A percentile compares a stretch with the other conserved stretches of the same genome.
These are phyloP conservation scores for Rafetus swinhoei DNA, from an alignment of 2,113 vertebrate species.

Conservation along the genomic window DNA sequence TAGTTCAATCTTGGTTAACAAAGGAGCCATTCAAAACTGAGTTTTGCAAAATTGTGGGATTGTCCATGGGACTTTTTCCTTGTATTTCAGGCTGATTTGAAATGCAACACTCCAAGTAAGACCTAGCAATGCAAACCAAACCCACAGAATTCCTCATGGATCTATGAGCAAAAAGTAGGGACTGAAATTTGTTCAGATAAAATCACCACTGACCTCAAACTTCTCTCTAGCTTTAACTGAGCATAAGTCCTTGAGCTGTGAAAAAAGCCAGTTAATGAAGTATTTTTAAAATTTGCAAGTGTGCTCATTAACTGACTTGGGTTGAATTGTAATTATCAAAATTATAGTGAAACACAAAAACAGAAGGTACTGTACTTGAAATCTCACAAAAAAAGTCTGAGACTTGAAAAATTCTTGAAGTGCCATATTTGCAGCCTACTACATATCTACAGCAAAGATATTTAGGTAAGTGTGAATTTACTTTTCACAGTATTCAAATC, in stretches of 20 bases:
- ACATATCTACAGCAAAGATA: neutral
- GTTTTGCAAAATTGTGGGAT: constrained; percentile 4
- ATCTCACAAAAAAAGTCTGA: neutral
- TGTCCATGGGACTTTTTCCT: neutral
- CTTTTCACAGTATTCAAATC: neutral
- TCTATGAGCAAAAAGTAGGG: constrained; percentile 51
- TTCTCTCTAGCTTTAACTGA: constrained; percentile 45
- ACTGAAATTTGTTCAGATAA: constrained; percentile 52
- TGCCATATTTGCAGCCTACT: no score
- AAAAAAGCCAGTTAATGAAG: neutral
- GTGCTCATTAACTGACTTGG: neutral
- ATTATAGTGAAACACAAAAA: neutral
- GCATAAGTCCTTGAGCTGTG: neutral
- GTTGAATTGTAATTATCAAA: neutral
- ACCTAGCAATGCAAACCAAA: constrained; percentile 57
- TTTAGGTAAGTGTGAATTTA: neutral
- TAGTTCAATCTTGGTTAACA: neutral
- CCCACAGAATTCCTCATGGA: neutral
- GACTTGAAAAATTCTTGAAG: no score
- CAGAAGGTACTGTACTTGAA: neutral
- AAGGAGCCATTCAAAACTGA: constrained; percentile 33
- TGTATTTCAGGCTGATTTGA: constrained; percentile 51
- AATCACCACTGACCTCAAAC: constrained; percentile 53
- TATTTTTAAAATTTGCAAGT: neutral
- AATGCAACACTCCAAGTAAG: constrained; percentile 64